Evolutionary conservation across 2,888 invertebrate species (phyloP), one percentile per base, ranked within the genome.

Genomic region (Petrophora chlorosata): DNA sequence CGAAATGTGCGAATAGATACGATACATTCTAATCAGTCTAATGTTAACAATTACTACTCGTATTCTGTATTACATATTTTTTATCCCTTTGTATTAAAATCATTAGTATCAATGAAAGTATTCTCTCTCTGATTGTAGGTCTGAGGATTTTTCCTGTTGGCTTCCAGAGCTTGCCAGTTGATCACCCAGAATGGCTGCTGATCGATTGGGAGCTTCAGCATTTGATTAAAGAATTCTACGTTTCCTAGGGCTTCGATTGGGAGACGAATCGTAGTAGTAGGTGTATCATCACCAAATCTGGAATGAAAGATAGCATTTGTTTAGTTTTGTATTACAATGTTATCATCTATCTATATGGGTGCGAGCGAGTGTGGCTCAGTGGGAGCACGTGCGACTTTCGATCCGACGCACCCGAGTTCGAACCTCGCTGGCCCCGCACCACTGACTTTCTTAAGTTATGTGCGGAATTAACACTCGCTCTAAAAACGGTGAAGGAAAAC

Each of bases 211-310:
- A 93, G 89, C 5, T 85, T 80, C 53, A 88, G 91, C 3, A 94
- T 73, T 28, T 92, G 77, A 26, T 93, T 87, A 0, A 94, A 88
- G 4, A 93, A 76, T 0, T 89, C 83, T 8, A 67, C 72, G 63
- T 95, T 94, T 0, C 94, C 94, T n/a, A 87, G 79, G 0, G 94
- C 94, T 73, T 94, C 94, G 1, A 93, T 65, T 0, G 94, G 94
- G 12, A 94, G 63, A 26, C 82, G 79, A 0, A 75, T 66, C 0
- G 90, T 79, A 7, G 63, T 65, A 0, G 65, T 50, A 2, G 45
- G 35, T 3, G 45, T 46, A 7, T 52, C 65, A 0, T 68, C 68
- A 1, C 72, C 78, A 13, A 81, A 82, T 58, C 83, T 84, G 65
- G 7, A 72, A 69, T 12, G 15, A n/a, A 30, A 14, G 3, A 15